These are phyloP conservation scores for Rhea americana DNA, from an alignment of 2,113 vertebrate species.

Conservation along the genomic window DNA sequence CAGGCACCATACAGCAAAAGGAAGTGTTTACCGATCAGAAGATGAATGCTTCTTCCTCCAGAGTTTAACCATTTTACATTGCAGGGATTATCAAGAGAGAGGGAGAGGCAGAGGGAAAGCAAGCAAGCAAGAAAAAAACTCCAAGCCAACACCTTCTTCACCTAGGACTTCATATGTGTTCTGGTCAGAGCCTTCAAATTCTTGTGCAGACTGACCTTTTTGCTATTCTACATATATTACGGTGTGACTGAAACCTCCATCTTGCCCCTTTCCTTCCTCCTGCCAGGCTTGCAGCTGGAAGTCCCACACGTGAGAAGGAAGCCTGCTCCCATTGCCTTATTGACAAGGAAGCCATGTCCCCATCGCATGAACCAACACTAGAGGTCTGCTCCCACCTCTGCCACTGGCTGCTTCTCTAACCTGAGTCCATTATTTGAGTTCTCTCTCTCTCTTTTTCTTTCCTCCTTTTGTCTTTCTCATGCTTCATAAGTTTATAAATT, in stretches of 20 bases:
- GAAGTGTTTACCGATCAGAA: conserved; percentile 28
- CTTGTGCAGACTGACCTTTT: neutral
- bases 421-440: neutral
- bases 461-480: neutral
- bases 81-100: neutral
- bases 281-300: conserved; percentile 1
- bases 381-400: neutral
- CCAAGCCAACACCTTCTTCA: neutral
- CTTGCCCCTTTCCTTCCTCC: neutral
- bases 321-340: neutral
- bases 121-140: neutral
- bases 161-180: neutral
- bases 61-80: neutral
- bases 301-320: neutral
- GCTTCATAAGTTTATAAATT: neutral
- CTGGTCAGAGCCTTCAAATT: neutral
- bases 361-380: accelerated
- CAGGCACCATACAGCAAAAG: neutral
- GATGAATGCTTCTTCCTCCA: neutral
- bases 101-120: neutral
- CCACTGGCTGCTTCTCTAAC: neutral
- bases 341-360: too few species aligned
- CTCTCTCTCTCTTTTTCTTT: neutral
- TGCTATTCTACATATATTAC: neutral
- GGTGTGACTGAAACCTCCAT: neutral